Percentiles rank a stretch among this genome's conserved stretches.
These are phyloP conservation scores for Dromius quadrimaculatus DNA, from an alignment of 2,888 invertebrate species.

Conservation along the genomic window DNA sequence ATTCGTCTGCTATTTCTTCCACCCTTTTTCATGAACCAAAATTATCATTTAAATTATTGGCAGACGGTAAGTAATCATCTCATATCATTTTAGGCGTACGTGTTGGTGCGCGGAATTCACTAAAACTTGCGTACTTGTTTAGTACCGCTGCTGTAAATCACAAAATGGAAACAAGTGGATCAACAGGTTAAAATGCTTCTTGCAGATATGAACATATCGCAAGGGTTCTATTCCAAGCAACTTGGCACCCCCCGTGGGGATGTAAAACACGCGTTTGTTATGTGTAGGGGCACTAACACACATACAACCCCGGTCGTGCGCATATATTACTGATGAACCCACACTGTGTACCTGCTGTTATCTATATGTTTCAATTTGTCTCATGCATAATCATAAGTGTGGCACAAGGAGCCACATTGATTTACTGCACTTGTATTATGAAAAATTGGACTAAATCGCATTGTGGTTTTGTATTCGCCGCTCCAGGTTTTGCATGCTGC, in stretches of 20 bases:
- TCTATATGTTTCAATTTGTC: slow-evolving; percentile 51
- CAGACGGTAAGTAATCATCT: too few species aligned
- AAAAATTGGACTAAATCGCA: slow-evolving; percentile 37
- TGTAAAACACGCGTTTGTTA: slow-evolving; percentile 30
- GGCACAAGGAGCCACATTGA: slow-evolving; percentile 16
- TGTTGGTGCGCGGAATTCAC: too few species aligned
- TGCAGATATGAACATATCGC: slow-evolving; percentile 3
- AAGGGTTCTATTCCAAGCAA: slow-evolving; percentile 5
- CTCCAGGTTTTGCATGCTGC: slow-evolving; percentile 11
- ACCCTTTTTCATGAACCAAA: too few species aligned
- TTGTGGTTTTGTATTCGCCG: slow-evolving; percentile 2
- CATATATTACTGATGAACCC: slow-evolving; percentile 18
- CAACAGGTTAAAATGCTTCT: slow-evolving; percentile 34
- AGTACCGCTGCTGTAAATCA: neutral
- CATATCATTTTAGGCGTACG: too few species aligned
- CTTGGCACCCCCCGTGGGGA: slow-evolving; percentile 20
- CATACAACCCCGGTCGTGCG: neutral
- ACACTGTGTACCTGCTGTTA: slow-evolving; percentile 43
- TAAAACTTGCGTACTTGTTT: too few species aligned
- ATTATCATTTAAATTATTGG: too few species aligned
- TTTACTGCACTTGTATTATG: slow-evolving; percentile 39
- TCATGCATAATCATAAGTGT: slow-evolving; percentile 46
- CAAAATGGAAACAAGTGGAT: slow-evolving; percentile 1
- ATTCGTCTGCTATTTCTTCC: too few species aligned
- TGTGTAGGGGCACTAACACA: slow-evolving; percentile 14